Base-by-base conservation (phyloP, 2,113 vertebrate genomes). In the Myodes glareolus region DNA sequence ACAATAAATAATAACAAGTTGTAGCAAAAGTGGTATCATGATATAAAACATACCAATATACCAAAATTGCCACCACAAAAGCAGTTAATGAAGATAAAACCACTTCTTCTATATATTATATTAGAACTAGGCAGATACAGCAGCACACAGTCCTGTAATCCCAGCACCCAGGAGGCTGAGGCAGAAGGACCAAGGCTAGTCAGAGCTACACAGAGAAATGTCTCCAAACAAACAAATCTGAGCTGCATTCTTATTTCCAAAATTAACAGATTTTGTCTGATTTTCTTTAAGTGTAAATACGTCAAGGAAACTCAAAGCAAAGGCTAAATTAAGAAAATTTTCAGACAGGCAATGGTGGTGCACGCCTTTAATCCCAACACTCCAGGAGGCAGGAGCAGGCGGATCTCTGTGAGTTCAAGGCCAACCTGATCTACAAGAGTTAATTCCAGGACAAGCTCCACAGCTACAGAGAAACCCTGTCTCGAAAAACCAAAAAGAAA, bases 211-310 rank as follows among this genome's bases (percentile, higher is more conserved):
- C 11, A 78, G 2, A n/a, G 31, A 52, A 67, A 23, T 29, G 33
- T 50, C 33, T 50, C 73, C 17, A 68, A 80, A 68, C 21, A 63
- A 75, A 87, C 4, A 16, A 88, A 58, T 47, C 7, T 36, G 58
- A 17, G 6, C n/a, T 65, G 63, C 39, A 29, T 55, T 31, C 8
- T 82, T 58, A 86, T 58, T 67, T 76, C 65, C 90, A 45, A 91
- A 94, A 94, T 78, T 45, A 33, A 84, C 70, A n/a, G 52, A 68
- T 98, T 91, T 87, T 11, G 73, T 65, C 55, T 76, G 52, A 73
- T 39, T 75, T 72, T 88, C 73, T 65, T 76, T 36, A 94, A 95
- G 58, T 88, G 27, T 36, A 76, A 92, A 94, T 58, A 70, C 0
- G 0, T 33, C 75, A 72, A 50, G 10, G 10, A 27, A 78, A 86